These are phyloP conservation scores for Ammodramus savannarum DNA, from an alignment of 2,113 vertebrate species.

Conservation along the genomic window DNA sequence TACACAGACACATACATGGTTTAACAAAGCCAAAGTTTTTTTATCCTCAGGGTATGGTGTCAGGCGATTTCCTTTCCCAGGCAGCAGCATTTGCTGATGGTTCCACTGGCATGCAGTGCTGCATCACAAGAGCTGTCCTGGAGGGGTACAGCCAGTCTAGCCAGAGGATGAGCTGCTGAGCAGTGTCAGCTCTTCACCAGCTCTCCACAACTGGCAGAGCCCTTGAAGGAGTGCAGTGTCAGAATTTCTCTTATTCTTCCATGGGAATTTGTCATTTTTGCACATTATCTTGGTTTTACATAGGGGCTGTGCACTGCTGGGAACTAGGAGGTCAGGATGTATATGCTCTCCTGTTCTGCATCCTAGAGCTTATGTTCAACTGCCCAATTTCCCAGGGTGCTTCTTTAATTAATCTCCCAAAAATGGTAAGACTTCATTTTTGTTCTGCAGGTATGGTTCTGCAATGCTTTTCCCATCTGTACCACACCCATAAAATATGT, in stretches of 20 bases:
- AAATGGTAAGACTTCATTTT: neutral
- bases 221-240: neutral
- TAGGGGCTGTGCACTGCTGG: neutral
- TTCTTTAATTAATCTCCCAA: neutral
- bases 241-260: neutral
- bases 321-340: neutral
- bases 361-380: neutral
- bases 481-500: neutral
- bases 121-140: neutral
- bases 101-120: neutral
- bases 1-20: slow-evolving; percentile 14
- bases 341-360: neutral
- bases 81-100: slow-evolving; percentile 32
- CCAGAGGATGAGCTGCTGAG: neutral
- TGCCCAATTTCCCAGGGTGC: neutral
- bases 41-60: slow-evolving; percentile 54
- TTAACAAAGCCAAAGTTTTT: slow-evolving; percentile 51
- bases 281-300: rapidly evolving
- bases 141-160: neutral
- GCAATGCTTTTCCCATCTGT: neutral
- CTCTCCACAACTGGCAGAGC: neutral
- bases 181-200: neutral
- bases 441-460: neutral
- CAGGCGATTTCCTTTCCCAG: slow-evolving; percentile 56
- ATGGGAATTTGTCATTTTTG: neutral